A percentile compares a stretch with the other conserved stretches of the same genome.
Conservation (phyloP, 2,113 vertebrate species). For the Embiotoca jacksoni region DNA sequence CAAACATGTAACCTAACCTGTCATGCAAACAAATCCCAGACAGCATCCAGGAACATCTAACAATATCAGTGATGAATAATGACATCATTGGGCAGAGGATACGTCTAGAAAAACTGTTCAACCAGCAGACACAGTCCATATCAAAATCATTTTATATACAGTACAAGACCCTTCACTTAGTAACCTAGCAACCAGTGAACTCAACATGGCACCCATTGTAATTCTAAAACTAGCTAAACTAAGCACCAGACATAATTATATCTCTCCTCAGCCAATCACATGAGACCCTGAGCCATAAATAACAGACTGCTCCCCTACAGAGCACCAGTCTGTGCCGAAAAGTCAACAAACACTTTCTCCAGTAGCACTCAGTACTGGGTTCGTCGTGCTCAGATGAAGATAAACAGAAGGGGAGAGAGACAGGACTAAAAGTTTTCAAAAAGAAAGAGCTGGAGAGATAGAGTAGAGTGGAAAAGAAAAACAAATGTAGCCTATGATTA, state of each 20-base stretch:
- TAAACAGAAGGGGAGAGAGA: slow-evolving; percentile 47
- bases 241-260: slow-evolving; percentile 81
- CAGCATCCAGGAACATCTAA: not conserved
- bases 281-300: slow-evolving; percentile 76
- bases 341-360: slow-evolving; percentile 82
- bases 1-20: not conserved
- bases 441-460: slow-evolving; percentile 38
- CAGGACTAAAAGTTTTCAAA: slow-evolving; percentile 41
- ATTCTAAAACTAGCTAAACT: slow-evolving; percentile 69
- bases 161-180: slow-evolving; percentile 58
- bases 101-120: slow-evolving; percentile 11
- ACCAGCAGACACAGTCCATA: slow-evolving; percentile 22
- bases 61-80: not conserved
- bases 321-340: slow-evolving; percentile 74
- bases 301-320: slow-evolving; percentile 79
- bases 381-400: slow-evolving; percentile 47
- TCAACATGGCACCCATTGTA: slow-evolving; percentile 73
- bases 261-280: slow-evolving; percentile 77
- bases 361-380: slow-evolving; percentile 69
- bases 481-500: slow-evolving; percentile 80
- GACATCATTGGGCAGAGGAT: not conserved
- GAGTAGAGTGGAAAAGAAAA: slow-evolving; percentile 67
- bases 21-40: slow-evolving; percentile 6
- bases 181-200: slow-evolving; percentile 79
- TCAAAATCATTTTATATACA: slow-evolving; percentile 41